These are phyloP conservation scores for Malthinus flaveolus DNA, from an alignment of 2,888 invertebrate species.

Conservation along the genomic window DNA sequence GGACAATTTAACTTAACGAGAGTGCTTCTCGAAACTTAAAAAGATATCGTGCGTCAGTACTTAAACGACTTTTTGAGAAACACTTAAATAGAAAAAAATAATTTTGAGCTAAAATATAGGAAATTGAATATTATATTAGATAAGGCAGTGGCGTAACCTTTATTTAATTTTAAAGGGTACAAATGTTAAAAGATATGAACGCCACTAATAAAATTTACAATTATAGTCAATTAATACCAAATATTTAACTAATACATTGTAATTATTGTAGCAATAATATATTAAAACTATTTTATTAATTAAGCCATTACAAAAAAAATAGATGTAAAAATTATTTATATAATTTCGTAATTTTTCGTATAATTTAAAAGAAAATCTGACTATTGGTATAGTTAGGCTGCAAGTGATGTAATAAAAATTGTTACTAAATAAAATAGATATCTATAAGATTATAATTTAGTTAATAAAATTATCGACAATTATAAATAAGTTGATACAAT, in stretches of 20 bases:
- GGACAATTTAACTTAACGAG: neutral
- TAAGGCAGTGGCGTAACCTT: too few relatives aligned
- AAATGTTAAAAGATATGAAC: too few relatives aligned
- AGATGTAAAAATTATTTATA: slow-evolving; percentile 5
- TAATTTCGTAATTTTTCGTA: slow-evolving; percentile 3
- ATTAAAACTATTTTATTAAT: neutral
- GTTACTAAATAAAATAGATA: slow-evolving; percentile 17
- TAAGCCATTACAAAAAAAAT: neutral
- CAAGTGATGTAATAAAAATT: slow-evolving; percentile 15
- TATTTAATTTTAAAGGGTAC: too few relatives aligned
- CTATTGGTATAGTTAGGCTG: slow-evolving; percentile 3
- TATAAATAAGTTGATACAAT: slow-evolving; percentile 2
- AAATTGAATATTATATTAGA: neutral
- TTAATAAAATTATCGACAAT: slow-evolving; percentile 2
- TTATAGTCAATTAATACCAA: too few relatives aligned
- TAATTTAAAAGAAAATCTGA: slow-evolving; percentile 1
- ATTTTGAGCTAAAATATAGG: neutral
- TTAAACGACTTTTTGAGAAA: neutral
- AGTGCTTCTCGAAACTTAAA: neutral
- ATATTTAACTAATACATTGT: too few relatives aligned
- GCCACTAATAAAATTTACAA: too few relatives aligned
- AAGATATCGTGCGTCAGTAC: neutral
- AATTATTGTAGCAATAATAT: neutral
- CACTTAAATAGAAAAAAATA: too few relatives aligned
- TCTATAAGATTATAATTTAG: slow-evolving; percentile 5